Evolutionary conservation across 2,113 vertebrate genomes (phyloP).

Genomic region (Gymnogyps californianus): DNA sequence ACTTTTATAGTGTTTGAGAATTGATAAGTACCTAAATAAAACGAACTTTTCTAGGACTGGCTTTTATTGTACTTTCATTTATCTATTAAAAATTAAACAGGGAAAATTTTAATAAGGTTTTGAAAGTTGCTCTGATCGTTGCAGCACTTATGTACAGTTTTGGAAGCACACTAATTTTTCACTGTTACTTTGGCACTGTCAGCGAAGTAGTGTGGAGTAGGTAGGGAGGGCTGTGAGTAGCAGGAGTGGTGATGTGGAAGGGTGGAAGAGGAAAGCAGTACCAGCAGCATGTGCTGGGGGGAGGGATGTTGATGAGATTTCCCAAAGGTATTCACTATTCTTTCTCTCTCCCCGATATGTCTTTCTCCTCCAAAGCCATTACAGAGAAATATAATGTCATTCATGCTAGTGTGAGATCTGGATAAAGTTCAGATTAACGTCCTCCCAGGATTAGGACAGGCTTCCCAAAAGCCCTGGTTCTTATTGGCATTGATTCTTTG

Average conservation of each 20-base stretch:
- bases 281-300: background rate
- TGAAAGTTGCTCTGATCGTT: background rate
- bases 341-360: background rate
- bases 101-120: background rate
- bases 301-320: background rate
- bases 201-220: background rate
- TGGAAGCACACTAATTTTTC: background rate
- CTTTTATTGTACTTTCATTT: constrained; percentile 13
- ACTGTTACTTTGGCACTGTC: background rate
- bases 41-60: background rate
- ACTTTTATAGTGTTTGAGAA: background rate
- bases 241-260: background rate
- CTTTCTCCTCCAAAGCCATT: background rate
- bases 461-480: background rate
- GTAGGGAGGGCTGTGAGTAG: background rate
- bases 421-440: background rate
- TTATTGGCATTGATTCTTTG: background rate
- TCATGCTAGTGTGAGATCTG: background rate
- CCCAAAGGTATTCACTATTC: background rate
- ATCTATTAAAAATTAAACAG: background rate
- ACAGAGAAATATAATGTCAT: background rate
- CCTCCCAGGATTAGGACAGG: background rate
- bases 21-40: background rate
- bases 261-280: background rate
- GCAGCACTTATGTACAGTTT: background rate